Evolutionary conservation across 2,113 vertebrate species (phyloP).

Genomic region (Phalacrocorax brasilianus): DNA sequence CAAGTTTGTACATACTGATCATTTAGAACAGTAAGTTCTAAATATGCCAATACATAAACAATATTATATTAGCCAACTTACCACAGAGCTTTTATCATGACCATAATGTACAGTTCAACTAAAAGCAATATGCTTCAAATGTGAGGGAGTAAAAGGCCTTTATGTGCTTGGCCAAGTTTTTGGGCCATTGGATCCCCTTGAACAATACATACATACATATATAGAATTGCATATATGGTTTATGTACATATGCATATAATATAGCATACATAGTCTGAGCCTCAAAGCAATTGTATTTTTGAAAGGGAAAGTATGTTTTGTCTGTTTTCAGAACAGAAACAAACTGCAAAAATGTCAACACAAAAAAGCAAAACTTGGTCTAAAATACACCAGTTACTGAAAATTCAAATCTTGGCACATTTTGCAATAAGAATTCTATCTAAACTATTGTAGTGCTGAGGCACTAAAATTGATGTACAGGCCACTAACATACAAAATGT

Average conservation of each 20-base stretch:
- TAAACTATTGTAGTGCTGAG: constrained; percentile 36
- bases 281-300: neutral
- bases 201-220: neutral
- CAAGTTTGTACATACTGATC: neutral
- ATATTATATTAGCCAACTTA: neutral
- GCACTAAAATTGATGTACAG: constrained; percentile 36
- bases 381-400: neutral
- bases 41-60: neutral
- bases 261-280: neutral
- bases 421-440: constrained; percentile 40
- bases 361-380: neutral
- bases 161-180: neutral
- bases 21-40: neutral
- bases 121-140: neutral
- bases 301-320: neutral
- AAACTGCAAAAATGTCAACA: neutral
- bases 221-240: neutral
- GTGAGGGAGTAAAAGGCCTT: neutral
- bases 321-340: neutral
- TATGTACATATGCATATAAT: neutral
- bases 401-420: constrained; percentile 40
- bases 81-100: neutral
- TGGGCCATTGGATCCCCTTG: neutral
- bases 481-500: neutral
- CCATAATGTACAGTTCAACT: neutral